These are phyloP conservation scores for Cynocephalus volans DNA, from an alignment of 2,113 vertebrate species.

Conservation along the genomic window DNA sequence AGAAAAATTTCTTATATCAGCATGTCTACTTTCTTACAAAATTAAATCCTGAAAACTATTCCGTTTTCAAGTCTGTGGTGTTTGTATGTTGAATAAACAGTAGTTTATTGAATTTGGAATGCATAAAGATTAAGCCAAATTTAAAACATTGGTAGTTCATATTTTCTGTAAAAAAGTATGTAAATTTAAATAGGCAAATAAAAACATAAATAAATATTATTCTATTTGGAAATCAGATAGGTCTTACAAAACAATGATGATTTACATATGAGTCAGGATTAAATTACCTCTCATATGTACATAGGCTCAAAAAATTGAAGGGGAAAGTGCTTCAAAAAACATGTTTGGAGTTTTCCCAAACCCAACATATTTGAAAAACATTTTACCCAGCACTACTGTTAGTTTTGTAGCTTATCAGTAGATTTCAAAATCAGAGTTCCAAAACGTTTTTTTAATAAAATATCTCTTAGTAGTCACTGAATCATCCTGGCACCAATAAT, in stretches of 20 bases:
- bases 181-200: neutral
- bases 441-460: neutral
- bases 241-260: constrained; percentile 8
- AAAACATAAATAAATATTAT: neutral
- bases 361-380: neutral
- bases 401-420: constrained; percentile 17
- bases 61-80: neutral
- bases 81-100: neutral
- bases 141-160: neutral
- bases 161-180: neutral
- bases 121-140: neutral
- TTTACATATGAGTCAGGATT: neutral
- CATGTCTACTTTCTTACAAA: neutral
- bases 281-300: constrained; percentile 15
- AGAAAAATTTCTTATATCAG: neutral
- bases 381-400: neutral
- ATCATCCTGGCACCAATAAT: neutral
- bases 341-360: constrained; percentile 3
- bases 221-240: neutral
- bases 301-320: neutral
- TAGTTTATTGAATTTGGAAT: neutral
- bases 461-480: neutral
- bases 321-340: neutral
- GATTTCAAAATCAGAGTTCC: neutral
- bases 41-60: neutral